Conservation (phyloP, 2,797 vertebrate genomes). For the Apogon hyalosoma region DNA sequence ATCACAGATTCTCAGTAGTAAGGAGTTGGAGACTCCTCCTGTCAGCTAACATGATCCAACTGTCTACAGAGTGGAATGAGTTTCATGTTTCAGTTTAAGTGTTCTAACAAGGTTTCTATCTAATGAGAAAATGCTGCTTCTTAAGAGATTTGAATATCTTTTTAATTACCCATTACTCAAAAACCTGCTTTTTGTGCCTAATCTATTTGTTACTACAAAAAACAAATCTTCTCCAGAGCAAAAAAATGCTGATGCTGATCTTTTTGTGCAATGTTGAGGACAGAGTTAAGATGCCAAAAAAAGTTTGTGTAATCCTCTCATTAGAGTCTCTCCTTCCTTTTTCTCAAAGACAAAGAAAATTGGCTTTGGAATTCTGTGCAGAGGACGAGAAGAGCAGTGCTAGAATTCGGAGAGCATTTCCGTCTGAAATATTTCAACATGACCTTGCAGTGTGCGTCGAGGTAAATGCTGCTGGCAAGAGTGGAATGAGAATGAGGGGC, state of each 20-base stretch:
- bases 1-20: conserved; percentile 5
- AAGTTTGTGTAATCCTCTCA: conserved; percentile 47
- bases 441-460: conserved; percentile 70
- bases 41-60: neutral
- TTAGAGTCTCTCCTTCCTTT: conserved; percentile 40
- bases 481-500: conserved; percentile 69
- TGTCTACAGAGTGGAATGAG: neutral
- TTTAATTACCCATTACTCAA: conserved; percentile 9
- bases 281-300: conserved; percentile 13
- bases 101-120: conserved; percentile 17
- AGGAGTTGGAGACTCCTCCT: neutral
- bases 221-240: neutral
- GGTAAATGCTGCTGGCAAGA: conserved; percentile 58
- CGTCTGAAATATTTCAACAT: conserved; percentile 59
- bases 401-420: conserved; percentile 44
- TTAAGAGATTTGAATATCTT: conserved; percentile 24
- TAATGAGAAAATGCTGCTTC: neutral
- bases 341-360: conserved; percentile 60
- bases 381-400: conserved; percentile 17
- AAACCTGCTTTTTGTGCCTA: conserved; percentile 40
- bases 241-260: conserved; percentile 33
- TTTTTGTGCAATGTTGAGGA: neutral
- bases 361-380: conserved; percentile 41
- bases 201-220: conserved; percentile 27
- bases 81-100: conserved; percentile 7